Conservation (phyloP, 2,797 vertebrate species). For the Poecilia velifera region DNA sequence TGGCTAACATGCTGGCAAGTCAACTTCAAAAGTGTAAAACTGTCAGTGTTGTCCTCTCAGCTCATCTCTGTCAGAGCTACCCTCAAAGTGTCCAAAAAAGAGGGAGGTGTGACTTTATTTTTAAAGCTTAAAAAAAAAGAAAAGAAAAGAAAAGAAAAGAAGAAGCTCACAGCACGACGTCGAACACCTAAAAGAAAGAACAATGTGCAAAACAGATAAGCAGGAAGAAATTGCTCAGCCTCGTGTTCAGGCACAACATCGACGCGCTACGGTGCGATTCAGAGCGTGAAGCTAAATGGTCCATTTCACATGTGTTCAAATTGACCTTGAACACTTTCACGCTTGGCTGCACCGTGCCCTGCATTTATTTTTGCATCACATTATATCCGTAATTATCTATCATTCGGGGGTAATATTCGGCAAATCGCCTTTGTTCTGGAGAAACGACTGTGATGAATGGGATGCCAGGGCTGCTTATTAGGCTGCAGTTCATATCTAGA, state of each 20-base stretch:
- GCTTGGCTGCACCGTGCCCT: conserved; percentile 46
- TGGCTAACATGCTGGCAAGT: conserved; percentile 1
- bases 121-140: conserved; percentile 13
- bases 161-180: background rate
- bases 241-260: conserved; percentile 19
- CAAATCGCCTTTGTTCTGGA: conserved; percentile 58
- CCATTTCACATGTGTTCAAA: conserved; percentile 45
- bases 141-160: background rate
- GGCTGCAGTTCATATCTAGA: conserved; percentile 61
- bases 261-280: conserved; percentile 43
- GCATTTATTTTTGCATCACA: conserved; percentile 55
- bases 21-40: conserved; percentile 10
- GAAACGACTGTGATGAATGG: conserved; percentile 65
- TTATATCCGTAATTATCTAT: conserved; percentile 73
- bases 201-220: conserved; percentile 28
- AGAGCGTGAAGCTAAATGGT: conserved; percentile 55
- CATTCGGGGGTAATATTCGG: conserved; percentile 60
- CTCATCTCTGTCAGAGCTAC: background rate
- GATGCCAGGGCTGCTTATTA: conserved; percentile 71
- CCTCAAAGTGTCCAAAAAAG: conserved; percentile 1
- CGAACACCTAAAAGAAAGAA: conserved; percentile 12
- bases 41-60: conserved; percentile 8
- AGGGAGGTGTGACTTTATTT: conserved; percentile 11
- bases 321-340: conserved; percentile 46
- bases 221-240: conserved; percentile 24